Base-by-base conservation (phyloP, 2,888 invertebrate genomes). In the Trachelus iudaicus region DNA sequence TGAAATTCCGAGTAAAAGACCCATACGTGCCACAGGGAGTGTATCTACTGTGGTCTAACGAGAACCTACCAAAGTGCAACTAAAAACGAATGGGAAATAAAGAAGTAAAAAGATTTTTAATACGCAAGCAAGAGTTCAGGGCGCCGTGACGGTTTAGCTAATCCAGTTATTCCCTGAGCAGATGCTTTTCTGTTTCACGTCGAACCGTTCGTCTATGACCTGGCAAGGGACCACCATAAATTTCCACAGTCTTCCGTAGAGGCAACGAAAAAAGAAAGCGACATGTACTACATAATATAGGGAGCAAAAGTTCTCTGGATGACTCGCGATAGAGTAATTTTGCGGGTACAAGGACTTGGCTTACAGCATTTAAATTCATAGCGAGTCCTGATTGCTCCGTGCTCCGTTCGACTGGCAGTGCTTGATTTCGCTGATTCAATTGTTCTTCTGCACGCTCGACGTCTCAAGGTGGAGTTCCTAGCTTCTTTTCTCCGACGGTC, bases 391-490 rank as follows among this genome's bases (percentile, higher is more conserved):
- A 86, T 87, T 84, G 84, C 81, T 77, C 76, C 76, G 76, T 79
- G 77, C 77, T 77, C 75, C 82, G 76, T 79, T 80, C 82, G 76
- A 80, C 73, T 79, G 79, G 75, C 77, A 76, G 73, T 69, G 81
- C 81, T 84, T 83, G 82, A 83, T 87, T 86, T 83, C 81, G 81
- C 85, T 87, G 85, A 88, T 88, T 87, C 86, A 79, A 87, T 87
- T 88, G 85, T 86, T 82, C 82, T 78, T 69, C 75, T 71, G 34
- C 71, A 69, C 56, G 37, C 75, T 75, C 75, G 56, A 37, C 69
- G 76, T 71, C 56, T 56, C 23, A 56, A 56, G 9, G 1, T 56
- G 23, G 9, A 56, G 73, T 77, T 69, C 74, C 76, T 71, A 73
- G 81, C 78, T 78, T 73, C 73, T 75, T 71, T 69, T 77, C 74